phyloP scores from a whole-genome alignment of 2,113 vertebrate species.

The Cygnus buccinator region DNA sequence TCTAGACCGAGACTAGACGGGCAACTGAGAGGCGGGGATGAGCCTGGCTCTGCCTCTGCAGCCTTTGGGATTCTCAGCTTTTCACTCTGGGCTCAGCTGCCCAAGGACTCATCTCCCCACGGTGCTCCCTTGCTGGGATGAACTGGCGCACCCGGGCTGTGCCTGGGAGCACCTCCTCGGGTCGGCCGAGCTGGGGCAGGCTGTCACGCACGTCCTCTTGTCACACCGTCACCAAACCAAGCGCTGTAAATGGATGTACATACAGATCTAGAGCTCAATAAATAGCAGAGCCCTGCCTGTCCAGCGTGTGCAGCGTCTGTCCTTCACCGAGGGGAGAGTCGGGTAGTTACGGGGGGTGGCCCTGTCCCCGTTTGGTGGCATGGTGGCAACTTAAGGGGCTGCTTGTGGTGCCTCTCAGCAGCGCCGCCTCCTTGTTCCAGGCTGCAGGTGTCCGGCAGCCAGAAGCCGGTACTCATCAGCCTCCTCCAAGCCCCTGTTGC shows the following conservation, averaged over 20 bases:
- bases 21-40: not conserved
- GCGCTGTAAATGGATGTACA: constrained; percentile 37
- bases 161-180: not conserved
- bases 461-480: not conserved
- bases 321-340: not conserved
- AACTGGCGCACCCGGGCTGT: not conserved
- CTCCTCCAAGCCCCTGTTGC: fast-evolving
- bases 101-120: fast-evolving
- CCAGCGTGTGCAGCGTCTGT: not conserved
- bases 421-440: not conserved
- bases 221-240: not conserved
- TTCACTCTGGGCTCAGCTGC: not conserved
- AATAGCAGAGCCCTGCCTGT: constrained; percentile 11
- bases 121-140: not conserved
- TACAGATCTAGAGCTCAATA: constrained; percentile 47
- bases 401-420: not conserved
- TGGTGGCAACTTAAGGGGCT: not conserved
- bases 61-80: not conserved
- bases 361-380: not conserved
- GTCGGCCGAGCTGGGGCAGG: not conserved
- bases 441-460: not conserved
- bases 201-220: not conserved
- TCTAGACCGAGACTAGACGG: not conserved
- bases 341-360: not conserved
- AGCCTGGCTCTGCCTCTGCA: not conserved